Base-by-base conservation (phyloP, 2,888 invertebrate genomes). In the Megamerina dolium region DNA sequence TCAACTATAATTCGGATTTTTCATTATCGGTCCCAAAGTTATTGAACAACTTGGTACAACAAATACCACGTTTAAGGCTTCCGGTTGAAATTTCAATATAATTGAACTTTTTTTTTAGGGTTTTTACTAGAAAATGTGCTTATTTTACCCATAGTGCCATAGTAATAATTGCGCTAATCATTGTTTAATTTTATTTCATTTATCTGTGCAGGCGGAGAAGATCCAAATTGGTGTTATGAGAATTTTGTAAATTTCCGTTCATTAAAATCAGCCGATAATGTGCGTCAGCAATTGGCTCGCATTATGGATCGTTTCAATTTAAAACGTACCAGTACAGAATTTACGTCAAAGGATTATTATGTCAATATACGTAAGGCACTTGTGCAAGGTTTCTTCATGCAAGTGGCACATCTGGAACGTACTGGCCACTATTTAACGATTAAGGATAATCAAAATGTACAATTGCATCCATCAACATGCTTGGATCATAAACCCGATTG, bases 401-500 rank as follows among this genome's bases (percentile, higher is more conserved):
- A 99, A 83, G 96, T 97, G 13, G 99, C 97, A 0, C 99, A 99
- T 75, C 73, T 99, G 55, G 99, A 99, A 70, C 79, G 96, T 41
- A 96, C 92, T 1, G 99, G 99, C 0, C 95, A 97, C 74, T 99
- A 99, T 73, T 77, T 97, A 52, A 99, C 99, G 3, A 94, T 97
- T 52, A 99, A 99, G 70, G 99, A 99, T 75, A 97, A 97, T 76
- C 99, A 99, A 75, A 85, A 93, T 49, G 99, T 99, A 2, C 97
- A 97, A 71, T 79, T 99, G 31, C 99, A 99, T 75, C 99, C 99
- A 0, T 96, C 96, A 54, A 97, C 97, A 8, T 97, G 96, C 66
- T 80, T 99, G 44, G 97, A 97, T 75, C 99, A 99, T 75, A 99
- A 99, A 71, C 99, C 99, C 1, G 99, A 99, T 73, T 99, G 99